phyloP scores from a whole-genome alignment of 2,113 vertebrate genomes.

The Cyphomyrus plagiostoma region DNA sequence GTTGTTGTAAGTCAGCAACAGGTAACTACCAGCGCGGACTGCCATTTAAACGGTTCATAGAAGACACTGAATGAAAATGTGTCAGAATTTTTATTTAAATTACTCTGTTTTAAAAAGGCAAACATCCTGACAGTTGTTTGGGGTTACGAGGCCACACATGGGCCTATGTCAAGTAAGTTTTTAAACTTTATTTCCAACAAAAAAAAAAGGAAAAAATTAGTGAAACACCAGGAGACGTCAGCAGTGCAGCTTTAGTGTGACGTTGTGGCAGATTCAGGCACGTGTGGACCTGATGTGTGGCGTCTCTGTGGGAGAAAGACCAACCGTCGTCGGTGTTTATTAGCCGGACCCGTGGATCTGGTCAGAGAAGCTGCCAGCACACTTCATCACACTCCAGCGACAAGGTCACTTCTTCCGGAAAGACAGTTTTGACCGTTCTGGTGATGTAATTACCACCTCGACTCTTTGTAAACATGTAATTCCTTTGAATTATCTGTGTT shows the following conservation, averaged over 20 bases:
- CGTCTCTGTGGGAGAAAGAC: background rate
- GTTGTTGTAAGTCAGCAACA: background rate
- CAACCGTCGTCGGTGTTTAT: conserved; percentile 4
- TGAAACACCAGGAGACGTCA: background rate
- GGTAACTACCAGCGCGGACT: background rate
- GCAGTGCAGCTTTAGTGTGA: background rate
- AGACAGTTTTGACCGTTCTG: background rate
- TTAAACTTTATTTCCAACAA: background rate
- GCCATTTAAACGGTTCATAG: background rate
- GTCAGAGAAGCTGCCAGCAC: background rate
- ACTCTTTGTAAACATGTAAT: background rate
- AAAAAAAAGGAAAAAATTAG: background rate
- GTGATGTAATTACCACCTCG: background rate
- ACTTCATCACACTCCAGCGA: background rate
- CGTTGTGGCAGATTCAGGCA: background rate
- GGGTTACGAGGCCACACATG: background rate
- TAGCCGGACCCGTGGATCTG: background rate
- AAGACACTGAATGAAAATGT: background rate
- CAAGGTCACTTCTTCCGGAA: background rate
- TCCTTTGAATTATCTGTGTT: background rate
- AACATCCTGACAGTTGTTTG: background rate
- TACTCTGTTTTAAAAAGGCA: background rate
- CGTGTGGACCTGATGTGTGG: background rate
- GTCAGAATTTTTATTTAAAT: background rate
- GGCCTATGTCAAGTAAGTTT: background rate